phyloP scores from a whole-genome alignment of 2,797 vertebrate species.

The Podarcis siculus region DNA sequence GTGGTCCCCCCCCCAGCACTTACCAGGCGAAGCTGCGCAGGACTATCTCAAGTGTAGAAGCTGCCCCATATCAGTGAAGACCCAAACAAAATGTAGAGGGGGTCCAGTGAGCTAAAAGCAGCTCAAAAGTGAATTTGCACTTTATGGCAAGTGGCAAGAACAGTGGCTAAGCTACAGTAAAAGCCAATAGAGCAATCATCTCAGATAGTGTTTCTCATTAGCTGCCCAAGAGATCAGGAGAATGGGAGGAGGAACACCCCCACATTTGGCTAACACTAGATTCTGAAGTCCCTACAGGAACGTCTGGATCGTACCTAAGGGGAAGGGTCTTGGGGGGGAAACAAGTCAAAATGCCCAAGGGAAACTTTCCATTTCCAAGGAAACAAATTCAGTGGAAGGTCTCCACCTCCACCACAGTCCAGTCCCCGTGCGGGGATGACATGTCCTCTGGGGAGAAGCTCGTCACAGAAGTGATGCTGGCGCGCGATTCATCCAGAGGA shows the following conservation, averaged over 20 bases:
- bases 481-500: constrained; percentile 81
- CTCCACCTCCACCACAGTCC: constrained; percentile 93
- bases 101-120: background rate
- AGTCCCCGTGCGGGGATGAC: constrained; percentile 83
- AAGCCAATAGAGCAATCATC: background rate
- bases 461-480: constrained; percentile 89
- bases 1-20: background rate
- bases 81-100: background rate
- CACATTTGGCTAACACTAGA: background rate
- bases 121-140: background rate
- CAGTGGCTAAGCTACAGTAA: background rate
- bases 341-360: background rate
- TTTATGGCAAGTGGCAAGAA: background rate
- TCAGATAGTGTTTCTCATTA: background rate
- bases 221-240: background rate
- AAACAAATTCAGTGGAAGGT: constrained; percentile 83
- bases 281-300: background rate
- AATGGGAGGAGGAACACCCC: background rate
- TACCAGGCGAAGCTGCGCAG: background rate
- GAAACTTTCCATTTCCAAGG: background rate
- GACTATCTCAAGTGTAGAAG: background rate
- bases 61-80: background rate
- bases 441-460: constrained; percentile 87
- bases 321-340: background rate
- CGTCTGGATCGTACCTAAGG: background rate